Evolutionary conservation across 1,140 invertebrate species (phyloP).

Genomic region (Orius insidiosus): DNA sequence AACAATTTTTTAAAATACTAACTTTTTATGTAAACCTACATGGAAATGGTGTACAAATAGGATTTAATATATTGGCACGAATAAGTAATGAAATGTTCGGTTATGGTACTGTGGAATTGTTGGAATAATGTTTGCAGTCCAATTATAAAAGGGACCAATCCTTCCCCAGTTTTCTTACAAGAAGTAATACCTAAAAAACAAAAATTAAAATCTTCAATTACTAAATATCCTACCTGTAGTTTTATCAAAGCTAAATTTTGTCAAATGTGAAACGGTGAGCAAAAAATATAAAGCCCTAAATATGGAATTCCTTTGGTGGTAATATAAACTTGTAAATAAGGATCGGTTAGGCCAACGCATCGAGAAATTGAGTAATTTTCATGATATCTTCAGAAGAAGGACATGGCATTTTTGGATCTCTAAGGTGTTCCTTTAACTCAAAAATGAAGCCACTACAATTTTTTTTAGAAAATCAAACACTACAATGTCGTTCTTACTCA

Average conservation of each 20-base stretch:
- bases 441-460: conserved; percentile 42
- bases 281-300: conserved; percentile 59
- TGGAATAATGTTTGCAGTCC: conserved; percentile 67
- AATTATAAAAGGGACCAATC: conserved; percentile 55
- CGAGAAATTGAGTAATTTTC: conserved; percentile 53
- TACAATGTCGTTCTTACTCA: conserved; percentile 39
- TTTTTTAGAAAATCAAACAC: conserved; percentile 10
- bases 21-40: too few species aligned
- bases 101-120: conserved; percentile 54
- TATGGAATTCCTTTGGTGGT: conserved; percentile 50
- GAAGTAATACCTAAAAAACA: conserved; percentile 22
- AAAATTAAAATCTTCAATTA: conserved; percentile 12
- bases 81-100: conserved; percentile 45
- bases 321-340: conserved; percentile 71
- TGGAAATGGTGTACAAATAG: conserved; percentile 16
- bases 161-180: conserved; percentile 55
- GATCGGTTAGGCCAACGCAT: conserved; percentile 77
- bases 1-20: conserved; percentile 7
- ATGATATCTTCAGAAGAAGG: conserved; percentile 28
- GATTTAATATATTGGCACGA: conserved; percentile 48
- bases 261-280: conserved; percentile 56
- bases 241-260: conserved; percentile 55
- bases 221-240: conserved; percentile 42
- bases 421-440: conserved; percentile 34
- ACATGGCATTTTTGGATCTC: conserved; percentile 31